Base-by-base conservation (phyloP, 2,797 vertebrate species). In the Enteromius viviparus region DNA sequence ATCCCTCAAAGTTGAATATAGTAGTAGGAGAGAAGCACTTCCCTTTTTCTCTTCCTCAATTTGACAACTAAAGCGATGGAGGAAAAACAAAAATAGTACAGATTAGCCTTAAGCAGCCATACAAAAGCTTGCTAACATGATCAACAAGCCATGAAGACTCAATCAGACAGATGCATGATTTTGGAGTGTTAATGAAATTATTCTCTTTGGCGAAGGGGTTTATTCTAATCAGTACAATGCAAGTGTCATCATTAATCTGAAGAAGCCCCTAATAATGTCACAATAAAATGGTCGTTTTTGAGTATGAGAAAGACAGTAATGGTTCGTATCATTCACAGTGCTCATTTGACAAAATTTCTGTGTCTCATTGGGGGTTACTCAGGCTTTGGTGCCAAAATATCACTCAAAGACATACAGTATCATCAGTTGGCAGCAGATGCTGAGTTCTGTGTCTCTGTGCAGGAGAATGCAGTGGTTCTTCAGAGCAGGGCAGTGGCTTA, bases 401-500 rank as follows among this genome's bases (percentile, higher is more conserved):
- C 37, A 17, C 15, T 76, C 32, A 40, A 45, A 47, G 4, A 34
- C 26, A 71, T 45, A 14, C 45, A 47, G 45, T 47, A 49, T 81
- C 29, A 72, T 81, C 26, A 53, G 29, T 68, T 71, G 51, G 23
- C 23, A 71, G 37, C 12, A 62, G 53, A 81, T 1, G 7, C 12
- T 68, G 4, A 77, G 37, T 40, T 84, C 32, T 66, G n/a, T 84
- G 26, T 86, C 51, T 88, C 87, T 87, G 92, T 94, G 47, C 85
- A 98, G 97, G 96, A 97, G 88, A 95, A 97, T 92, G 92, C 87
- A 51, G 94, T 94, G 3, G 93, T 98, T 87, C 94, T 98, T 37
- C 94, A 95, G 85, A 96, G 91, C 87, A 96, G 96, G 47, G 95
- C 89, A 1, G 96, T 99, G 88, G 96, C 97, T 85, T 98, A 98